These are phyloP conservation scores for Uloborus diversus DNA, from an alignment of 1,140 invertebrate genomes.

Conservation along the genomic window DNA sequence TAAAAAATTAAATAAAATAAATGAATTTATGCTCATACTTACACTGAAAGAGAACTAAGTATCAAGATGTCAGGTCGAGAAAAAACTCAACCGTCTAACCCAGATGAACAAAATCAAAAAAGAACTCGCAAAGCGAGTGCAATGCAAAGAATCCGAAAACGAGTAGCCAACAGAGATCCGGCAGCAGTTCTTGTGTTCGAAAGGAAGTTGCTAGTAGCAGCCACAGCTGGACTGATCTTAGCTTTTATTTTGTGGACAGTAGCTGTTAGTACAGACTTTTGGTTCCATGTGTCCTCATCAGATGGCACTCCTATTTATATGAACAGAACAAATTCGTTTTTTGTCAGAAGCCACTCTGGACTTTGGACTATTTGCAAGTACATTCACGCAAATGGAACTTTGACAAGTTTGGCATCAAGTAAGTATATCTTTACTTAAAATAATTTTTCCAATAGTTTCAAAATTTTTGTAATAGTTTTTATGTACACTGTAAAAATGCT, in stretches of 20 bases:
- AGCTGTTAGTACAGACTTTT: conserved; percentile 78
- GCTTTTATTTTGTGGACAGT: conserved; percentile 77
- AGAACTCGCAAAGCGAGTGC: conserved; percentile 20
- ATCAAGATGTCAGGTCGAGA: background rate
- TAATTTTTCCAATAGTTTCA: no score
- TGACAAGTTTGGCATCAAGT: background rate
- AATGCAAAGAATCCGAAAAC: conserved; percentile 28
- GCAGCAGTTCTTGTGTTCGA: conserved; percentile 21
- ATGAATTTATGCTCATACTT: no score
- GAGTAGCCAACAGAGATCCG: conserved; percentile 17
- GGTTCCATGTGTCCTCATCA: conserved; percentile 72
- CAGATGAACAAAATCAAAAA: background rate
- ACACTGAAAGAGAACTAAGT: no score
- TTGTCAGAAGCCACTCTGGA: conserved; percentile 73
- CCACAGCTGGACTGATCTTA: conserved; percentile 67
- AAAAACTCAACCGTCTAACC: background rate
- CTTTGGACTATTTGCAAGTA: conserved; percentile 74
- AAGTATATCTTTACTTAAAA: background rate
- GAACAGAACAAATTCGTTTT: conserved; percentile 69
- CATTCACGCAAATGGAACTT: background rate
- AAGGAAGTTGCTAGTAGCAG: background rate
- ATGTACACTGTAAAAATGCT: no score
- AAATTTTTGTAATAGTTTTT: no score
- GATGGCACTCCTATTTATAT: conserved; percentile 69
- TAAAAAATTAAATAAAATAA: no score